These are phyloP conservation scores for Thripadectes ignobilis DNA, from an alignment of 2,797 vertebrate species.

Conservation along the genomic window DNA sequence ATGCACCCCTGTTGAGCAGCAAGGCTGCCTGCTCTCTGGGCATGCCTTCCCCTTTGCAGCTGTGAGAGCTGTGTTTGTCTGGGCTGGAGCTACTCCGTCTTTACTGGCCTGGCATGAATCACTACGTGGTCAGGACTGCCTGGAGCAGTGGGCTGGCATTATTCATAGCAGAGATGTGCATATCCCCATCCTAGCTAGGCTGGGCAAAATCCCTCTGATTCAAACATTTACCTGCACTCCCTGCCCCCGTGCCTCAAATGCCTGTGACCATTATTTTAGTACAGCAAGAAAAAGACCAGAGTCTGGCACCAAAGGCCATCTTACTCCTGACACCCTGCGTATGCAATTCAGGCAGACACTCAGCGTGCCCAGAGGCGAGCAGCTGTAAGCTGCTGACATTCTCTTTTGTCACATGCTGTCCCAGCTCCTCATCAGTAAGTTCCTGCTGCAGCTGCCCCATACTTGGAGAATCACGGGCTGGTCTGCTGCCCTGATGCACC, in stretches of 20 bases:
- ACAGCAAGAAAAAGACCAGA: background rate
- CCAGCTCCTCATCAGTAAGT: background rate
- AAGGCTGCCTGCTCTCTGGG: background rate
- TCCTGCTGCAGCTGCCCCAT: background rate
- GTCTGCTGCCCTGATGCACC: background rate
- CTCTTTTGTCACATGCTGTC: background rate
- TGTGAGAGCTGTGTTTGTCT: background rate
- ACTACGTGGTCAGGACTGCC: background rate
- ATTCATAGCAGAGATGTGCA: background rate
- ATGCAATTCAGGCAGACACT: background rate
- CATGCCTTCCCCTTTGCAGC: background rate
- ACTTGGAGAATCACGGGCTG: background rate
- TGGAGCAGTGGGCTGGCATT: background rate
- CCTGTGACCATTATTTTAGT: background rate
- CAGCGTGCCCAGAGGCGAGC: rapidly evolving
- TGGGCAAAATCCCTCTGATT: background rate
- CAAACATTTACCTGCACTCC: background rate
- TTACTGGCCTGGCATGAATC: background rate
- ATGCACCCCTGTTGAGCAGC: background rate
- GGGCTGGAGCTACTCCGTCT: background rate
- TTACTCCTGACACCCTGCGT: background rate
- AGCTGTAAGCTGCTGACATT: background rate
- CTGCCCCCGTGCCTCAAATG: background rate
- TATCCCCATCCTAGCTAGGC: background rate
- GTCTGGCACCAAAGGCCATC: background rate